A percentile compares a stretch with the other conserved stretches of the same genome.
phyloP scores from a whole-genome alignment of 2,888 invertebrate species.

The Crocallis elinguaria region DNA sequence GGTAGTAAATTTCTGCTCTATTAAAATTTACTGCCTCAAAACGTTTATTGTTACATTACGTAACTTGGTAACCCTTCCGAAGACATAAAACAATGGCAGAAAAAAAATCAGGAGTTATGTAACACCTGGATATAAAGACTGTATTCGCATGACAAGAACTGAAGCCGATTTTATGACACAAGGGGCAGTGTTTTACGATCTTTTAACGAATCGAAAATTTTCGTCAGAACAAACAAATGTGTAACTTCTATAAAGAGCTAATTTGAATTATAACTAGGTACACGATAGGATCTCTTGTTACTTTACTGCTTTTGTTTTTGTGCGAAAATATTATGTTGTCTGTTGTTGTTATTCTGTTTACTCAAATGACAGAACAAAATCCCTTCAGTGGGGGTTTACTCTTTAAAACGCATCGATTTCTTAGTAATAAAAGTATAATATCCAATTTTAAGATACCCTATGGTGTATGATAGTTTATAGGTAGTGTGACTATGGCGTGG shows the following conservation, averaged over 20 bases:
- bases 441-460: too few relatives aligned
- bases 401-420: too few relatives aligned
- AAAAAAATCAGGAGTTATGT: constrained; percentile 62
- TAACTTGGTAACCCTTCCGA: constrained; percentile 76
- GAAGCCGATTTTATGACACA: constrained; percentile 71
- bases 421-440: too few relatives aligned
- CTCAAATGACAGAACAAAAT: too few relatives aligned
- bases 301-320: constrained; percentile 33
- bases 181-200: constrained; percentile 77
- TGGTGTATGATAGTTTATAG: too few relatives aligned
- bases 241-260: constrained; percentile 61
- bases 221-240: constrained; percentile 67
- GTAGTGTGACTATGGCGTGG: too few relatives aligned
- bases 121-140: constrained; percentile 59
- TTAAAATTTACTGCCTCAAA: constrained; percentile 78
- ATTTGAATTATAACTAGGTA: constrained; percentile 59
- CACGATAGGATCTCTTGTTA: constrained; percentile 49
- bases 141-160: constrained; percentile 61
- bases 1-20: constrained; percentile 78
- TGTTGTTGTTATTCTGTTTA: neutral
- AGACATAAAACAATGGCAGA: constrained; percentile 75
- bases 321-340: constrained; percentile 15
- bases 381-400: too few relatives aligned
- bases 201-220: constrained; percentile 76
- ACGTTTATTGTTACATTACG: constrained; percentile 77